A percentile compares a stretch with the other conserved stretches of the same genome.
Evolutionary conservation across 2,888 invertebrate genomes (phyloP).

Genomic region (Agrypnus murinus): DNA sequence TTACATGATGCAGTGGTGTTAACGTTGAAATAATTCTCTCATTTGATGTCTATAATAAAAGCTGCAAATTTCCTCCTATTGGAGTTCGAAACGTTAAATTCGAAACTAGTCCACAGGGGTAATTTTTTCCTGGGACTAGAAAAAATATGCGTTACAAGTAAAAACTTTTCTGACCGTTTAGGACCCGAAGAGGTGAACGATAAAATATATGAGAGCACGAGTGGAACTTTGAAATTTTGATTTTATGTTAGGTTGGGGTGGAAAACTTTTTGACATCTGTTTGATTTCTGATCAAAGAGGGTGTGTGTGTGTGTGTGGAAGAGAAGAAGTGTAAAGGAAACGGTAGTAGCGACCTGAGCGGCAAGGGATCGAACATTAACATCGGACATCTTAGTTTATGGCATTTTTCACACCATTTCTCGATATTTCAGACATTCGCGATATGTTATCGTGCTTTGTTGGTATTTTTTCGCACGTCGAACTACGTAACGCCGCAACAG

Average conservation of each 20-base stretch:
- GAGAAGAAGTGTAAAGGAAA: slow-evolving; percentile 49
- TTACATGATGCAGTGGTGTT: slow-evolving; percentile 29
- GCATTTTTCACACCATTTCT: slow-evolving; percentile 61
- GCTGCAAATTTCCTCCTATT: neutral
- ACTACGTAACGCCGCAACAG: slow-evolving; percentile 19
- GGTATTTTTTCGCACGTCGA: slow-evolving; percentile 48
- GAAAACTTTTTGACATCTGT: slow-evolving; percentile 47
- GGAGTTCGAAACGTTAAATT: neutral
- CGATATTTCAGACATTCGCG: slow-evolving; percentile 53
- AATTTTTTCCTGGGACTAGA: neutral
- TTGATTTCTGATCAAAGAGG: slow-evolving; percentile 62
- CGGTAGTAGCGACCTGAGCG: slow-evolving; percentile 43
- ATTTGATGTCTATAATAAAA: slow-evolving; percentile 11
- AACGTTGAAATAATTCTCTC: slow-evolving; percentile 9
- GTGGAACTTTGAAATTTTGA: slow-evolving; percentile 42
- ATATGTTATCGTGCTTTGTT: slow-evolving; percentile 53
- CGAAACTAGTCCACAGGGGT: neutral
- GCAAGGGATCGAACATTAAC: slow-evolving; percentile 45
- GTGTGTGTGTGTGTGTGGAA: too few species aligned
- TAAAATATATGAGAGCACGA: slow-evolving; percentile 26
- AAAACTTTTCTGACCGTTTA: slow-evolving; percentile 28
- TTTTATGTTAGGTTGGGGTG: slow-evolving; percentile 34
- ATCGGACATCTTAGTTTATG: slow-evolving; percentile 60
- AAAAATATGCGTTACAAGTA: slow-evolving; percentile 7
- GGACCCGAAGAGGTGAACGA: slow-evolving; percentile 15